Evolutionary conservation across 2,888 invertebrate genomes (phyloP).

Genomic region (Koerneria pararmatus): DNA sequence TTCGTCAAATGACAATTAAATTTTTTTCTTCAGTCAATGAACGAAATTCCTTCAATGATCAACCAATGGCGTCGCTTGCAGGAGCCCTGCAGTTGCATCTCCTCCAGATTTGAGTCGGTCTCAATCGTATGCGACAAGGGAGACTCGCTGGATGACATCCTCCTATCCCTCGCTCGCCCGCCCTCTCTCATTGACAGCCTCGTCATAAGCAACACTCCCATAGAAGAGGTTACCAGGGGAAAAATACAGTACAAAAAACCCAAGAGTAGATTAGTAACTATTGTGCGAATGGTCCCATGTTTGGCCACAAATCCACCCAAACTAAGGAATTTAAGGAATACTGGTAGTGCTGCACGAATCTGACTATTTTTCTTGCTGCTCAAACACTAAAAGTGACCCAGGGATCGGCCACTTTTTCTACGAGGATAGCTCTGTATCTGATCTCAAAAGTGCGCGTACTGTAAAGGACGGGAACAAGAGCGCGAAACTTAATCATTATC

Average conservation of each 20-base stretch:
- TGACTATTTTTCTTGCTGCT: neutral
- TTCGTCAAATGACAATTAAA: too few relatives aligned
- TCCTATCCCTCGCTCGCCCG: constrained; percentile 38
- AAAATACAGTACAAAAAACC: neutral
- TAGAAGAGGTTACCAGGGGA: constrained; percentile 36
- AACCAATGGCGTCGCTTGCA: constrained; percentile 25
- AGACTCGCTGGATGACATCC: constrained; percentile 37
- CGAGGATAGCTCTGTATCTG: too few relatives aligned
- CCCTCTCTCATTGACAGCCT: constrained; percentile 45
- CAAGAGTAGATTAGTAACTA: neutral
- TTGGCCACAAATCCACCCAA: too few relatives aligned
- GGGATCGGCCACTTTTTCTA: too few relatives aligned
- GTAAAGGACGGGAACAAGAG: too few relatives aligned
- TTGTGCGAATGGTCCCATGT: neutral
- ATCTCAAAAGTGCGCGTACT: too few relatives aligned
- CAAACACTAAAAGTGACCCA: too few relatives aligned
- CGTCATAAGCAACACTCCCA: constrained; percentile 50
- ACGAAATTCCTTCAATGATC: too few relatives aligned
- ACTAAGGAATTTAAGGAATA: too few relatives aligned
- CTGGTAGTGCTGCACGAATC: neutral
- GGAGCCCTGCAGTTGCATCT: constrained; percentile 48
- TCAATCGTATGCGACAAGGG: constrained; percentile 49
- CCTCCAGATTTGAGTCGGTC: constrained; percentile 49
- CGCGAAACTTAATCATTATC: too few relatives aligned
- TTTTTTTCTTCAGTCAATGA: too few relatives aligned